Base-by-base conservation (phyloP, 2,113 vertebrate species). In the Hassar affinis region DNA sequence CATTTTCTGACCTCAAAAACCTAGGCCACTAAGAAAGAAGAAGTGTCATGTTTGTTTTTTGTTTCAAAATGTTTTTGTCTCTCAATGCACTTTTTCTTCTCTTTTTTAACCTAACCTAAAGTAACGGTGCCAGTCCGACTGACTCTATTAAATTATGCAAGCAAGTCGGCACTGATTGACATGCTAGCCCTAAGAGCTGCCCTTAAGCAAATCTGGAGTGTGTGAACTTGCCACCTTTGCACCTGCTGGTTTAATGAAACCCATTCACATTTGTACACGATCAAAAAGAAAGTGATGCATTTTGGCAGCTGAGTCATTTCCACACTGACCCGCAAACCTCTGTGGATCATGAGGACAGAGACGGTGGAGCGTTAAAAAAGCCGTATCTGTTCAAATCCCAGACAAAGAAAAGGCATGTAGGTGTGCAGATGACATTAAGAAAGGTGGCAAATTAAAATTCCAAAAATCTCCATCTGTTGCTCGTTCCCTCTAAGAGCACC, bases 181-280 rank as follows among this genome's bases (percentile, higher is more conserved):
- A 77, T 27, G 15, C 22, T 2, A 66, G 57, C 56, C 15, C n/a
- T 38, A 42, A 35, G 56, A 49, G 72, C 54, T 22, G 18, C 54
- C 42, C 11, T 74, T 76, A 27, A 83, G 74, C 59, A 45, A 68
- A 45, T 45, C 2, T 77, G 57, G 27, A 82, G 81, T 35, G 56
- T 75, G 42, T 62, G 56, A 76, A 51, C 71, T 62, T 1, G 4
- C 20, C 56, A 75, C 22, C 30, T 42, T 22, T 17, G 4, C 45
- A 35, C 45, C 56, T 49, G 71, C 30, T 75, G 11, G 17, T 64
- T 20, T 35, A 74, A 82, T 61, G 20, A 51, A 59, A n/a, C n/a
- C 71, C 7, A 62, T 25, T 62, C 27, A 33, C n/a, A 27, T 35
- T 51, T 61, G 57, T 59, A 72, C 18, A 7, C 51, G 35, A 30